Evolutionary conservation across 2,797 vertebrate species (phyloP).

Genomic region (Tokudaia tokunoshimensis): DNA sequence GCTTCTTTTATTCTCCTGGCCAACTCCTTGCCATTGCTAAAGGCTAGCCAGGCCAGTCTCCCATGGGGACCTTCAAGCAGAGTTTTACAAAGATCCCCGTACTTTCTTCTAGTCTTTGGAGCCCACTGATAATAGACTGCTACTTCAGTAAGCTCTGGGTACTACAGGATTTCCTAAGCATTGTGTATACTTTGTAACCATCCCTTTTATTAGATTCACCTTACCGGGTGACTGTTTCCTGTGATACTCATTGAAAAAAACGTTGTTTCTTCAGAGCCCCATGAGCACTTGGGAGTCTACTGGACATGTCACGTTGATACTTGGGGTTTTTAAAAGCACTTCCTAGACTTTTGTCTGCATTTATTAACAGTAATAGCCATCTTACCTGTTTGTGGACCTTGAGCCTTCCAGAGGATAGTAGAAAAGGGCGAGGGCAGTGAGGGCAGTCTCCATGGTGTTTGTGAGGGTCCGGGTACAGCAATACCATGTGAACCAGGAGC

Average conservation of each 20-base stretch:
- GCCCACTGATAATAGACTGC: background rate
- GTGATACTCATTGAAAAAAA: background rate
- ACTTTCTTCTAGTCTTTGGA: background rate
- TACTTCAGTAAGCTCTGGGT: background rate
- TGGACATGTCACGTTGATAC: background rate
- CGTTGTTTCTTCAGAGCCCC: conserved; percentile 14
- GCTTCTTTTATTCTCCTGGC: background rate
- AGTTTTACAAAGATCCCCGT: background rate
- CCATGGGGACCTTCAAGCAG: background rate
- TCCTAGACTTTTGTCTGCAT: background rate
- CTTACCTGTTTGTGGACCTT: conserved; percentile 92
- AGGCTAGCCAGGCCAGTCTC: background rate
- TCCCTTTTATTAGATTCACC: background rate
- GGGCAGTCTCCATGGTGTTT: conserved; percentile 95
- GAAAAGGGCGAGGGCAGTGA: conserved; percentile 93
- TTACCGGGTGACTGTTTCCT: background rate
- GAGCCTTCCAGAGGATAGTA: conserved; percentile 94
- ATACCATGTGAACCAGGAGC: conserved; percentile 99
- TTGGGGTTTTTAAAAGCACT: conserved; percentile 43
- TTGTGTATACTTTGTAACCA: background rate
- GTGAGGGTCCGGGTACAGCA: conserved; percentile 97
- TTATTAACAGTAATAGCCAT: conserved; percentile 23
- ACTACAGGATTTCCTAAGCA: background rate
- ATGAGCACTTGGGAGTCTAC: background rate
- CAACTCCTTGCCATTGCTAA: background rate